Base-by-base conservation (phyloP, 2,888 invertebrate genomes). In the Dolomedes plantarius region DNA sequence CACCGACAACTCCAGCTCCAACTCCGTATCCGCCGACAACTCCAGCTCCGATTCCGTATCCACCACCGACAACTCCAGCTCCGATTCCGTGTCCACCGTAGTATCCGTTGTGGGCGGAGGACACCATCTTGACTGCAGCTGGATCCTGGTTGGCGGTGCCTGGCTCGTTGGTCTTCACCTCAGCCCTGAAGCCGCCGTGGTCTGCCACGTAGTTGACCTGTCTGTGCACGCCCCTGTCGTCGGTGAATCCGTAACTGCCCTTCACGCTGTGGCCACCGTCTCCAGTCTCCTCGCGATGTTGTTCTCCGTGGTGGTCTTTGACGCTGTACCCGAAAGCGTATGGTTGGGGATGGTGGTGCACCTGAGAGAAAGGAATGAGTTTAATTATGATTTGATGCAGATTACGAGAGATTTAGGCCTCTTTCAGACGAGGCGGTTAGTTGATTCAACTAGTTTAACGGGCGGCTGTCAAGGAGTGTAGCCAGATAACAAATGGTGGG, bases 61-160 rank as follows among this genome's bases (percentile, higher is more conserved):
- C 41, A 16, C 46, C 16, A 6, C 16, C 13, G 9, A 16, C 16
- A 2, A 16, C 2, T 2, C 41, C 41, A 5, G 16, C n/a, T n/a
- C 16, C 16, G 41, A 9, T 16, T 41, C 41, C 16, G 13, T 16
- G 41, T 16, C 16, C 16, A 16, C 16, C 13, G 41, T 2, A 6
- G 41, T n/a, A n/a, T n/a, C n/a, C n/a, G 3, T n/a, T 5, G 11
- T 56, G 56, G 2, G 56, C 56, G 1, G 56, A 56, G 0, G 56
- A 56, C 11, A 56, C 6, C 19, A 56, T 56, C 56, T 56, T 56
- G 5, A 56, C 56, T 3, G 56, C 56, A 1, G 56, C 56, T 11
- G 56, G 56, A 23, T 56, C 56, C 23, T 56, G 56, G 23, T 56
- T 56, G 19, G 56, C 56, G 23, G 56, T 56, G n/a, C 56, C 56